Base-by-base conservation (phyloP, 1,140 invertebrate species). In the Atta texana region DNA sequence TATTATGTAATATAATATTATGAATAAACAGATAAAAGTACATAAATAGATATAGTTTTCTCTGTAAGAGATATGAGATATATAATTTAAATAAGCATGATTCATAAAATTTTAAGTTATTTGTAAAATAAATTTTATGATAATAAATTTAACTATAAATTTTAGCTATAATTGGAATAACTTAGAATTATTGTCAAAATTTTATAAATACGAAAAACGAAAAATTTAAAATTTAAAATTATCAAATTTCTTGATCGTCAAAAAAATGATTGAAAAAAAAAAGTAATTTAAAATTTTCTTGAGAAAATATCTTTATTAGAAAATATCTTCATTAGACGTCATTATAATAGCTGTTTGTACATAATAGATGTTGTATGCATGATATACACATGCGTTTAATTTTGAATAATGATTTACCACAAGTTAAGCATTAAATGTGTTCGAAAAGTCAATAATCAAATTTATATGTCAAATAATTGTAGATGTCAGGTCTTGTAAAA, bases 381-480 rank as follows among this genome's bases (percentile, higher is more conserved):
- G 31, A 3, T 66, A n/a, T 66, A 39, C 7, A n/a, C 31, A n/a
- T 21, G 75, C 34, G 53, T 31, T 61, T 12, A 71, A 2, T 72
- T 82, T 59, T 1, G 2, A 72, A 59, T 71, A 49, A 72, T 39
- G 16, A 16, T 24, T 81, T 71, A 71, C 0, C 6, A 44, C 39
- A 69, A 63, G 12, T 61, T 51, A 75, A 16, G 7, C 21, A 8
- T 84, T 57, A 75, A 84, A 84, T 84, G 69, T 84, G 69, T 84
- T 84, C 80, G 44, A 14, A 61, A 61, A 74, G 80, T 74, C 55
- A 84, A 84, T 84, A 75, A 84, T 84, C 55, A 84, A 84, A 84
- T 84, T 2, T 82, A n/a, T 51, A 74, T 49, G 57, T 74, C 53
- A 84, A 75, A 75, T 6, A 74, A 31, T 74, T 74, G 24, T 82